Percentiles rank a stretch among this genome's conserved stretches.
phyloP scores from a whole-genome alignment of 2,113 vertebrate species.

The Rhea americana region DNA sequence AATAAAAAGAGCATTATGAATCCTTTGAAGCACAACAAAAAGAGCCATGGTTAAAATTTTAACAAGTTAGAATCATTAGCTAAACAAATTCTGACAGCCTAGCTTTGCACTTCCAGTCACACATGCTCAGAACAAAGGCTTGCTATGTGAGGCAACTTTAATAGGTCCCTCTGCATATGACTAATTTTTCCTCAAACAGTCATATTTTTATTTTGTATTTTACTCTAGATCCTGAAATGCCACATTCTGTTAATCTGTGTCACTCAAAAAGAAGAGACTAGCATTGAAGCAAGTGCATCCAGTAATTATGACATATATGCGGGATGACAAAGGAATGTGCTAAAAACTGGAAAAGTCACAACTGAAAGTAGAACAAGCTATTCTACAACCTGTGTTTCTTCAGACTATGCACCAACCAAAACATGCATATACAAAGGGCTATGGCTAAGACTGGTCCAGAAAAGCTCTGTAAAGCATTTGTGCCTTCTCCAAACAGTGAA shows the following conservation, averaged over 20 bases:
- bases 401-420: not conserved
- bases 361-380: constrained; percentile 33
- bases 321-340: constrained; percentile 46
- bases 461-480: not conserved
- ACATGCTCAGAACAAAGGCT: constrained; percentile 70
- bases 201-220: constrained; percentile 53
- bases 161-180: constrained; percentile 74
- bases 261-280: constrained; percentile 42
- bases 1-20: constrained; percentile 56
- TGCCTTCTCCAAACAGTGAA: not conserved
- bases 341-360: constrained; percentile 16
- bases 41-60: constrained; percentile 75
- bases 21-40: constrained; percentile 74
- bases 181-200: constrained; percentile 71
- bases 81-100: constrained; percentile 75
- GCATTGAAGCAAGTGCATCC: constrained; percentile 12
- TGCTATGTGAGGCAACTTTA: constrained; percentile 62
- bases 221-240: constrained; percentile 50
- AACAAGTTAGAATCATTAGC: constrained; percentile 74
- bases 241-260: constrained; percentile 65
- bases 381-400: not conserved
- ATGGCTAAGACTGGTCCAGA: not conserved
- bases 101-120: constrained; percentile 70
- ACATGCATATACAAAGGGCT: not conserved
- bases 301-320: not conserved